Base-by-base conservation (phyloP, 2,113 vertebrate genomes). In the Chaetodon trifascialis region DNA sequence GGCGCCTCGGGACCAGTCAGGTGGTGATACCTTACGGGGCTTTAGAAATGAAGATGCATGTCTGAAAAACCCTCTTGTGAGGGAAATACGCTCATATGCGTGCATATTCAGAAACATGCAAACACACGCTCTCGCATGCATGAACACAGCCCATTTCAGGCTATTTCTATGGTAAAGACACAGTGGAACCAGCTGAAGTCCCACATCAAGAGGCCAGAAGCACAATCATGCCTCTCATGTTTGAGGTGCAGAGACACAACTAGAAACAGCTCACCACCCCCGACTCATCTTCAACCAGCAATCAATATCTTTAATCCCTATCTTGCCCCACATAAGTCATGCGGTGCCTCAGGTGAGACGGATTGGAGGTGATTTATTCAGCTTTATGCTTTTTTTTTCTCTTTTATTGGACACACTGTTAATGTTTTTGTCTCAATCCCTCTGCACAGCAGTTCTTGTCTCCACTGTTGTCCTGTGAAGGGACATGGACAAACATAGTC, bases 41-140 rank as follows among this genome's bases (percentile, higher is more conserved):
- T 85, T 79, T 62, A 42, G 55, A 91, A 90, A 89, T 88, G 87
- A 92, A 92, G 83, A 93, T 76, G 82, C 92, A 90, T 91, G 82
- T 67, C 42, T 74, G 72, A 60, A 75, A 78, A 86, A 70, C 19
- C 51, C 70, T 63, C 79, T 79, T 40, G 54, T 78, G 76, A 80
- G 62, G 40, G 68, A 52, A 71, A 76, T 60, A 46, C 11, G 62
- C 56, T 55, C 19, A 62, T 55, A 11, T 66, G 65, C 4, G 8
- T 5, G 23, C 52, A 69, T 4, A 54, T 19, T 19, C 21, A 15
- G 44, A 83, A 56, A 72, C 71, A 87, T 72, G 76, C 75, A 80
- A 82, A 67, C 76, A 30, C 63, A 67, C 55, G 0, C 74, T 68
- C 30, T 16, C 49, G 71, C 67, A 69, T 76, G 72, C 80, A 76